Percentiles rank a stretch among this genome's conserved stretches.
phyloP scores from a whole-genome alignment of 2,888 invertebrate species.

The Zelleria hepariella region DNA sequence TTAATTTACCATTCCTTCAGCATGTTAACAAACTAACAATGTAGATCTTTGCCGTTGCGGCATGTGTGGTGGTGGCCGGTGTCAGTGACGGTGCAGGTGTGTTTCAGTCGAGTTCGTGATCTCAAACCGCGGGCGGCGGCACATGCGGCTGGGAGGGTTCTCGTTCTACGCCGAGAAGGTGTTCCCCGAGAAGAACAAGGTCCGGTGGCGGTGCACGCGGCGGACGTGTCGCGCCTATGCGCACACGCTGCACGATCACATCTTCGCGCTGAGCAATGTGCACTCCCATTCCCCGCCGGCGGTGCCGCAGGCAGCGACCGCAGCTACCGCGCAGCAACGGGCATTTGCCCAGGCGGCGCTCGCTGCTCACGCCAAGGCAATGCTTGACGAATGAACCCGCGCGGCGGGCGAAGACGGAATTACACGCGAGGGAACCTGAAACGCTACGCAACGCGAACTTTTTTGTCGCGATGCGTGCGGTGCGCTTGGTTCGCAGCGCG shows the following conservation, averaged over 20 bases:
- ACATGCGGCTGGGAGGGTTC: slow-evolving; percentile 65
- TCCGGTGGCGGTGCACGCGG: slow-evolving; percentile 67
- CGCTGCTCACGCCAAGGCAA: slow-evolving; percentile 41
- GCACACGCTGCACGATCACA: slow-evolving; percentile 62
- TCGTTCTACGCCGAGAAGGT: slow-evolving; percentile 69
- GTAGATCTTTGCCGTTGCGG: background rate
- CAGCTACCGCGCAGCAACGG: slow-evolving; percentile 22
- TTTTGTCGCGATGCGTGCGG: no score
- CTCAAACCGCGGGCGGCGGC: slow-evolving; percentile 64
- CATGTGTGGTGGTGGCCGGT: slow-evolving; percentile 14
- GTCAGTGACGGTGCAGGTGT: slow-evolving; percentile 37
- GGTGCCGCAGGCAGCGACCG: slow-evolving; percentile 16
- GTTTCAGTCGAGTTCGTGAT: slow-evolving; percentile 71
- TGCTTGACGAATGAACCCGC: slow-evolving; percentile 40
- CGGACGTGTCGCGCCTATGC: slow-evolving; percentile 67
- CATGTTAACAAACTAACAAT: background rate
- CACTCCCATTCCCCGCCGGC: slow-evolving; percentile 61
- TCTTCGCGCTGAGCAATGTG: slow-evolving; percentile 63
- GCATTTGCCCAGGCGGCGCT: slow-evolving; percentile 25
- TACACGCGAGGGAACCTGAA: background rate
- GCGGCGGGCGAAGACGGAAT: background rate
- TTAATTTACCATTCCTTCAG: background rate
- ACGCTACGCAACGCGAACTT: no score
- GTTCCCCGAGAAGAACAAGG: slow-evolving; percentile 66
- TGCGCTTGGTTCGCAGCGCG: no score